Conservation (phyloP, 1,140 invertebrate species). For the Drosophila pallidifrons region DNA sequence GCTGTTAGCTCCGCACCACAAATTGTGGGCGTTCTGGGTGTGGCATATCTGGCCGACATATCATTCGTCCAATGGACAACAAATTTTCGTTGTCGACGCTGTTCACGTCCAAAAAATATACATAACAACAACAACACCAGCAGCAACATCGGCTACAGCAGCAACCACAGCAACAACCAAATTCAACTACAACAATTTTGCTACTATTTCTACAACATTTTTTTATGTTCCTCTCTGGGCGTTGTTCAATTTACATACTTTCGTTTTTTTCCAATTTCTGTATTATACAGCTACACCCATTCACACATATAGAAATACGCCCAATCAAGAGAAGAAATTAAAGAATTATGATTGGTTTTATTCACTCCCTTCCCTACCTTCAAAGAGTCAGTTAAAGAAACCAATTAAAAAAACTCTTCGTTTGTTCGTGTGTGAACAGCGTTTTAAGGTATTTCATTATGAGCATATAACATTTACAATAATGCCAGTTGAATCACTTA, state of each 20-base stretch:
- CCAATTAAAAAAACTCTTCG: background rate
- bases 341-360: background rate
- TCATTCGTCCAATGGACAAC: constrained; percentile 71
- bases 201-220: constrained; percentile 18
- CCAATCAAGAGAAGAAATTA: constrained; percentile 2
- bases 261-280: constrained; percentile 27
- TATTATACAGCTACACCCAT: background rate
- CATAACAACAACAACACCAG: constrained; percentile 20
- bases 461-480: background rate
- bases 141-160: background rate
- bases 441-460: background rate
- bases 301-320: background rate
- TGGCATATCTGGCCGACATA: constrained; percentile 74
- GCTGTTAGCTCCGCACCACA: constrained; percentile 76
- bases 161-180: constrained; percentile 14
- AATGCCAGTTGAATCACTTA: background rate
- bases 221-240: constrained; percentile 16
- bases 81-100: constrained; percentile 48
- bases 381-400: background rate
- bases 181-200: constrained; percentile 19
- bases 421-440: background rate
- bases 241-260: constrained; percentile 42
- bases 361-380: background rate
- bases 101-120: constrained; percentile 23
- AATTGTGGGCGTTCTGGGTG: constrained; percentile 80